Evolutionary conservation across 2,888 invertebrate species (phyloP), one percentile per base, ranked within the genome.

Genomic region (Ophion ventricosus): DNA sequence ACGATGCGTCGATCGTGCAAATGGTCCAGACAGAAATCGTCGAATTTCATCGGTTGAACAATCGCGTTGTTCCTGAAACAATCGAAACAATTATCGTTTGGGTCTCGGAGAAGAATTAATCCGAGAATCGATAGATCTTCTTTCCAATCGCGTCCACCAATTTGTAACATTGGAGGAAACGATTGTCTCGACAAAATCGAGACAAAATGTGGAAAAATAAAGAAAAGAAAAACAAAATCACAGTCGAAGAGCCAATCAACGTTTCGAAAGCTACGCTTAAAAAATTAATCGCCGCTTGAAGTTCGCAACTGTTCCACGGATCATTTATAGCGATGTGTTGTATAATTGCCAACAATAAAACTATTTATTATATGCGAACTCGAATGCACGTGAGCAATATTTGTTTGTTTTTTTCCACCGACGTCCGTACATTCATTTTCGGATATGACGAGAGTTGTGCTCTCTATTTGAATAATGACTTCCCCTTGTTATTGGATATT

Each of bases 341-440:
- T 92, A 92, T 91, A 89, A 92, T 92, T 92, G 90, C 35, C 89
- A 91, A 91, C 88, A 91, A 91, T 92, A 92, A 92, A 92, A 92
- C 91, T 92, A 92, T 93, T 92, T 92, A 93, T 92, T 92, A 91
- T 88, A 88, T 89, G 84, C 80, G 63, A 88, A 85, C 61, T 61
- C 40, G n/a, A 74, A 69, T 63, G 29, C n/a, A 43, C 25, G 29
- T 59, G 29, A 72, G 61, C 64, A 7, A 23, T 76, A 59, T 69
- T 73, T 73, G 2, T 35, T 64, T n/a, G n/a, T 69, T 14, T 29
- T 23, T 66, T 49, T 61, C 66, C 26, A 7, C n/a, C 49, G 1
- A 23, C 43, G 23, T 29, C 14, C 40, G 56, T 23, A 49, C 2
- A 35, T 25, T 61, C 5, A 17, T 23, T 40, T 61, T n/a, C 17